Conservation (phyloP, 2,113 vertebrate genomes). For the Odocoileus virginianus region DNA sequence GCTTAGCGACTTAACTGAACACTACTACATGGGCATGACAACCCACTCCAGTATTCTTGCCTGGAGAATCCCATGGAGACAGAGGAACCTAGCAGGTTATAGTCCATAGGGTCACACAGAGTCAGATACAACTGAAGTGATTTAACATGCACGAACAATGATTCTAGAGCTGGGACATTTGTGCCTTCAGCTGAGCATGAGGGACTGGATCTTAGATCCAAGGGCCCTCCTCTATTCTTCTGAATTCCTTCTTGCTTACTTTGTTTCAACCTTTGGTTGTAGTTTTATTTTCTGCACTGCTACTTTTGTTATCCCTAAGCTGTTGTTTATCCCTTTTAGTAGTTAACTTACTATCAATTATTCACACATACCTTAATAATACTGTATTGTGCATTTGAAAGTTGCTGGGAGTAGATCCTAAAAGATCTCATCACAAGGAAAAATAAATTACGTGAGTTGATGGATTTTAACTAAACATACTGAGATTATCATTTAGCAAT, state of each 20-base stretch:
- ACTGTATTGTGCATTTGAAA: neutral
- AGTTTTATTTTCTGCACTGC: neutral
- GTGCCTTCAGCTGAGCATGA: neutral
- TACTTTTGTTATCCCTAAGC: neutral
- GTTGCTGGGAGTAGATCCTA: neutral
- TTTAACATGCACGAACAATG: accelerated
- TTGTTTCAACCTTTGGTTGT: neutral
- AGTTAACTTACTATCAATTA: neutral
- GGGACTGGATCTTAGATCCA: neutral
- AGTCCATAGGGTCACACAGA: neutral
- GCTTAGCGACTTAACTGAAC: neutral
- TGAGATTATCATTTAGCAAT: neutral
- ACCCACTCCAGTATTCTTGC: neutral
- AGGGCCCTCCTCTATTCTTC: neutral
- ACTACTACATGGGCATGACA: neutral
- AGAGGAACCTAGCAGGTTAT: neutral
- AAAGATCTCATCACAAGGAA: neutral
- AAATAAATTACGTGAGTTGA: neutral
- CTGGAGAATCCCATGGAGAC: neutral
- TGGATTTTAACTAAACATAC: neutral
- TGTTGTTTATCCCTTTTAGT: neutral
- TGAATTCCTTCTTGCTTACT: neutral
- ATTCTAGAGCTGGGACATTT: neutral
- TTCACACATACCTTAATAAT: neutral
- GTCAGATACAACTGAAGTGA: neutral